These are phyloP conservation scores for Dolichomitus sp. DNA, from an alignment of 2,888 invertebrate species.

Conservation along the genomic window DNA sequence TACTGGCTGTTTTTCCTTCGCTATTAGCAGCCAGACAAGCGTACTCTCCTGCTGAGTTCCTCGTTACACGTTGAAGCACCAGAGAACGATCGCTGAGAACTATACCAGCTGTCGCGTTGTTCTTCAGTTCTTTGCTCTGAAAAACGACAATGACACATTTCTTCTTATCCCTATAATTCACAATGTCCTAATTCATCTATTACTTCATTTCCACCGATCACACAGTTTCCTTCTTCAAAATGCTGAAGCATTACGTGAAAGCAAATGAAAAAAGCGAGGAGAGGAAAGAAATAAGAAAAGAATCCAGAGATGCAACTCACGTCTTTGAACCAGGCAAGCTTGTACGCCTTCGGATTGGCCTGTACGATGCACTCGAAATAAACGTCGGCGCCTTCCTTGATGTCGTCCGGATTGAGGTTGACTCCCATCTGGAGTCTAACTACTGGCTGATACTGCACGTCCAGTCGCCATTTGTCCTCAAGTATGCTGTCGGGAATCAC, in stretches of 20 bases:
- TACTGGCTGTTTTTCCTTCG: conserved; percentile 91
- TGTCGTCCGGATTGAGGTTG: conserved; percentile 94
- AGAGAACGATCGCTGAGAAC: conserved; percentile 95
- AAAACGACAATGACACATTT: conserved; percentile 64
- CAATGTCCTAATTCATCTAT: neutral
- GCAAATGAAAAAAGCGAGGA: neutral
- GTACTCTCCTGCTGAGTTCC: conserved; percentile 95
- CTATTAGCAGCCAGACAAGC: conserved; percentile 95
- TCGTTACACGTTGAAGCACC: conserved; percentile 94
- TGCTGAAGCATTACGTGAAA: conserved; percentile 5
- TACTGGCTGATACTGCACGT: conserved; percentile 96
- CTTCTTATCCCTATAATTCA: conserved; percentile 13
- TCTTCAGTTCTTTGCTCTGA: conserved; percentile 93
- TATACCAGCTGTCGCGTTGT: conserved; percentile 93
- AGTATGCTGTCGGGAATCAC: conserved; percentile 93
- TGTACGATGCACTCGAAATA: conserved; percentile 95
- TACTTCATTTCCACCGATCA: neutral
- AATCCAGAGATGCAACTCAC: conserved; percentile 88
- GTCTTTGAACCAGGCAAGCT: conserved; percentile 95
- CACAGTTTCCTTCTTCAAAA: neutral
- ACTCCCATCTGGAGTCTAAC: conserved; percentile 94
- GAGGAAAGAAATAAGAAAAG: neutral
- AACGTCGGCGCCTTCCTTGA: conserved; percentile 96
- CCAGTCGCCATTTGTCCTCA: conserved; percentile 95
- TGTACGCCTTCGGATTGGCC: conserved; percentile 94